phyloP scores from a whole-genome alignment of 2,113 vertebrate species.

The Hirundichthys speculiger region DNA sequence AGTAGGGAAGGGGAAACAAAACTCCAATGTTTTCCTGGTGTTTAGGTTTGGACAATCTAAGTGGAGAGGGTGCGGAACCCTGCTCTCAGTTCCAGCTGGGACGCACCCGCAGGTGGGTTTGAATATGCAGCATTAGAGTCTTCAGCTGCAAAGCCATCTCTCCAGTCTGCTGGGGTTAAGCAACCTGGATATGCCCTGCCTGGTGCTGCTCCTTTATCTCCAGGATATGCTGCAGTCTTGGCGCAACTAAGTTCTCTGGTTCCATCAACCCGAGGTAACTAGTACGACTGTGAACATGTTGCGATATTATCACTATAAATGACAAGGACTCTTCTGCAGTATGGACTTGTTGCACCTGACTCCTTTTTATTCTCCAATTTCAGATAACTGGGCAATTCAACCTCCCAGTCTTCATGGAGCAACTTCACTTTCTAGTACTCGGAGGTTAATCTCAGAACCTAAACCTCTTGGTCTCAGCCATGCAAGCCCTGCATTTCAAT shows the following conservation, averaged over 20 bases:
- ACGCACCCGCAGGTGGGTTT: not conserved
- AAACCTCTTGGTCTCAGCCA: not conserved
- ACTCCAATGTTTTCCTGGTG: not conserved
- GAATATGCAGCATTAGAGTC: rapidly evolving
- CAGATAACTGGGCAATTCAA: not conserved
- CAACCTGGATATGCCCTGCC: not conserved
- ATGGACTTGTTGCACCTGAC: not conserved
- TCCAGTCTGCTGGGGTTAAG: too few species aligned
- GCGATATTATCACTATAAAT: too few species aligned
- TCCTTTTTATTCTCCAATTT: not conserved
- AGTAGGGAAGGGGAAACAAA: too few species aligned
- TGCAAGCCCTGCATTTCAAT: not conserved
- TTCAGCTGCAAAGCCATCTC: not conserved
- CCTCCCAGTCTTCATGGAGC: not conserved
- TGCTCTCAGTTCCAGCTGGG: not conserved
- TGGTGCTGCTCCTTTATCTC: not conserved
- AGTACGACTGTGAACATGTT: too few species aligned
- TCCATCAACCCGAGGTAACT: not conserved
- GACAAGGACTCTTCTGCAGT: not conserved
- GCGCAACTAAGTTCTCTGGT: not conserved
- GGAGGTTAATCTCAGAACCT: rapidly evolving
- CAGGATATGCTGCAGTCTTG: not conserved
- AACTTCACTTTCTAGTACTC: not conserved
- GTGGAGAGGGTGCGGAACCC: not conserved
- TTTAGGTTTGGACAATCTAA: not conserved